Evolutionary conservation across 2,888 invertebrate genomes (phyloP).

Genomic region (Nycteola revayana): DNA sequence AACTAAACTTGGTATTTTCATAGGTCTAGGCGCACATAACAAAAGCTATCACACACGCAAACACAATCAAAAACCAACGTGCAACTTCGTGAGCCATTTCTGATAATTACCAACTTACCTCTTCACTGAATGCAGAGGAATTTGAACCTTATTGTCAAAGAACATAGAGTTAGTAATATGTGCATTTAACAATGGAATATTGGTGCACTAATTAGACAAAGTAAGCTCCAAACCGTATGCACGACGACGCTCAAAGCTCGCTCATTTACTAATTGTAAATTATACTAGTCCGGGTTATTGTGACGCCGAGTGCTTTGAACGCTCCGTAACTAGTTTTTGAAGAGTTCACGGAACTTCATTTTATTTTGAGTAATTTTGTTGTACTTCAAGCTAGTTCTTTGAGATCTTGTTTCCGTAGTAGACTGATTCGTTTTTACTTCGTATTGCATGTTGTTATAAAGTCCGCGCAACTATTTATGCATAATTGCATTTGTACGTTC

Average conservation of each 20-base stretch:
- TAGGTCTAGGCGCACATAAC: too few species aligned
- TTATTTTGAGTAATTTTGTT: background rate
- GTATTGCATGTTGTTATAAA: background rate
- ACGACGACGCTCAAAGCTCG: slow-evolving; percentile 1
- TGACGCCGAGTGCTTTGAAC: slow-evolving; percentile 2
- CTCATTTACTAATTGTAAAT: slow-evolving; percentile 9
- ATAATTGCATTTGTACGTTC: too few species aligned
- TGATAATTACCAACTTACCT: slow-evolving; percentile 6
- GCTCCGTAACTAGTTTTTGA: background rate
- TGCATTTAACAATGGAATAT: background rate
- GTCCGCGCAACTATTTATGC: too few species aligned
- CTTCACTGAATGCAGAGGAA: background rate
- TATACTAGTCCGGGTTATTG: slow-evolving; percentile 9
- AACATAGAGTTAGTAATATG: background rate
- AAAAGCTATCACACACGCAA: slow-evolving; percentile 1
- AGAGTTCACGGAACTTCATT: too few species aligned
- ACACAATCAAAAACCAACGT: slow-evolving; percentile 14
- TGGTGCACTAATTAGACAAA: slow-evolving; percentile 18
- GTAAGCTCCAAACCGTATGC: slow-evolving; percentile 10
- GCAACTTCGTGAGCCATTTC: slow-evolving; percentile 5
- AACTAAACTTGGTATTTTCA: too few species aligned
- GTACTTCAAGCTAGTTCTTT: background rate
- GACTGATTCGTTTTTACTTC: background rate
- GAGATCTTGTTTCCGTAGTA: background rate
- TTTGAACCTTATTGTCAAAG: background rate